Evolutionary conservation across 1,140 invertebrate genomes (phyloP), one percentile per base, ranked within the genome.

Genomic region (Chelonus insularis): DNA sequence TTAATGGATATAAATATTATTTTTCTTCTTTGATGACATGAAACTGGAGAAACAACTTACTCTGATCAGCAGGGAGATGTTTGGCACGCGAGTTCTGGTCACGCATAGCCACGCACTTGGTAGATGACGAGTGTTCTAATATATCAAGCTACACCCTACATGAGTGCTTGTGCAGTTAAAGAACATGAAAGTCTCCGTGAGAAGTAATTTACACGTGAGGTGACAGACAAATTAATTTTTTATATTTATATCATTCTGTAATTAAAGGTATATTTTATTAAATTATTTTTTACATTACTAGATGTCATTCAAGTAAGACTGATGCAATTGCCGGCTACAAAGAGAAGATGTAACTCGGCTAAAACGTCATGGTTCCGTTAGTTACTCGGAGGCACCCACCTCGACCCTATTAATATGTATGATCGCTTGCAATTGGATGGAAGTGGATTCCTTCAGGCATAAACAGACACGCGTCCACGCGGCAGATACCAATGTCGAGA

Each of bases 331-430:
- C 16, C 8, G n/a, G 14, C 8, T 43, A 18, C 45, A 37, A 55
- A 55, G 52, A 55, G 34, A 55, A 55, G 34, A 39, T 34, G 48
- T 51, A 51, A 51, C 63, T 61, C 23, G 51, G 18, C 37, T 50
- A 25, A 11, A 36, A 32, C 25, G 14, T 32, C 56, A 50, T 14
- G 14, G 36, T 52, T 34, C 54, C 59, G 65, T 60, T 63, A 39
- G 57, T 63, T 32, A 45, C 51, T 50, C 52, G 60, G 34, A 59
- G 43, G 47, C 41, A 34, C 23, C n/a, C 36, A 12, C 56, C 34
- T 51, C 18, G 43, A 60, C 48, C 57, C 72, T 70, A 76, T 77
- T 77, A 76, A 77, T 76, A 77, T 75, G 72, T 73, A 74, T 74
- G 74, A 76, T 76, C 64, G 41, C 65, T 57, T 52, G 64, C 67